These are phyloP conservation scores for Vanessa atalanta DNA, from an alignment of 1,140 invertebrate species.

Conservation along the genomic window DNA sequence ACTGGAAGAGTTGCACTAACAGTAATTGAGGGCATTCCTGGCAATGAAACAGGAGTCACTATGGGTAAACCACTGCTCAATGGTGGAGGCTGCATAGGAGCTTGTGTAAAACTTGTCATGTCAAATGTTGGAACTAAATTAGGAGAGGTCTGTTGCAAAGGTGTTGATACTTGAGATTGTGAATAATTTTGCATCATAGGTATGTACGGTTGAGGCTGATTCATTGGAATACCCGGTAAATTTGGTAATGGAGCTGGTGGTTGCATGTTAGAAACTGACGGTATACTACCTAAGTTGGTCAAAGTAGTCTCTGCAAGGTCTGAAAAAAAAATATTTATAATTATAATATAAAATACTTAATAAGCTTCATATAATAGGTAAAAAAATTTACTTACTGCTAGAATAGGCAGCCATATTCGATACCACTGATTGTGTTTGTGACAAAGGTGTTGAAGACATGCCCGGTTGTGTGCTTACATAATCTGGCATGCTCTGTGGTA, in stretches of 20 bases:
- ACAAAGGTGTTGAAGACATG: conserved; percentile 46
- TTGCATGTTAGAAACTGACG: conserved; percentile 72
- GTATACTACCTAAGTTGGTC: conserved; percentile 74
- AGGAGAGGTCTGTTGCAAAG: conserved; percentile 49
- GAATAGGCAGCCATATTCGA: conserved; percentile 76
- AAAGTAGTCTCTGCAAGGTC: conserved; percentile 74
- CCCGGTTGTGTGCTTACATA: conserved; percentile 19
- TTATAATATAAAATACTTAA: not conserved
- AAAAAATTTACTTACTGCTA: conserved; percentile 64
- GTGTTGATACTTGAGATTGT: conserved; percentile 51
- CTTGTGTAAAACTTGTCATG: conserved; percentile 65
- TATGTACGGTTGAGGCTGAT: conserved; percentile 80
- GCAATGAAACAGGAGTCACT: conserved; percentile 87
- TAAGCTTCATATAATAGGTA: not conserved
- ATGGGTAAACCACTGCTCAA: conserved; percentile 68
- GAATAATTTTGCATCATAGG: conserved; percentile 77
- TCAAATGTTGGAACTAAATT: conserved; percentile 74
- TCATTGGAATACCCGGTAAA: conserved; percentile 84
- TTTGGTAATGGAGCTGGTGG: conserved; percentile 78
- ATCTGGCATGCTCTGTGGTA: conserved; percentile 9
- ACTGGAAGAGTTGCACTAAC: conserved; percentile 86
- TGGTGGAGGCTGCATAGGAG: conserved; percentile 62
- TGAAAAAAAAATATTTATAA: conserved; percentile 47
- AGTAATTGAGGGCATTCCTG: conserved; percentile 91
- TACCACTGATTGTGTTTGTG: conserved; percentile 63